These are phyloP conservation scores for Drosophila melanica DNA, from an alignment of 1,140 invertebrate genomes.

Conservation along the genomic window DNA sequence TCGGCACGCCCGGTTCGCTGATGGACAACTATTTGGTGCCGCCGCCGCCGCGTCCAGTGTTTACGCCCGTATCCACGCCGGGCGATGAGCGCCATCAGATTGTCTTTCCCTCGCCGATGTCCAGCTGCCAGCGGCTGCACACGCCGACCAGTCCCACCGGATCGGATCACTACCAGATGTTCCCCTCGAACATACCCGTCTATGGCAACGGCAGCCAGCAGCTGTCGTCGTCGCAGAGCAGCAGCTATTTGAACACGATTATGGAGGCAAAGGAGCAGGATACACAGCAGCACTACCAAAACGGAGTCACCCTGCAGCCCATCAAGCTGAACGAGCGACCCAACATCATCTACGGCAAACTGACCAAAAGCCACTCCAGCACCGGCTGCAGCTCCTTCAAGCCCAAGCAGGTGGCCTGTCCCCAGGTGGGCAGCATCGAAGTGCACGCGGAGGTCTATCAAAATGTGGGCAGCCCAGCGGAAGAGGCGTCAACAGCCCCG, in stretches of 20 bases:
- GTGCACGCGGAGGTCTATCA: constrained; percentile 81
- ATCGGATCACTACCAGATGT: constrained; percentile 81
- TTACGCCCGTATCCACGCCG: constrained; percentile 77
- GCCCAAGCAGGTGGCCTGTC: constrained; percentile 69
- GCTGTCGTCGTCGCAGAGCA: constrained; percentile 63
- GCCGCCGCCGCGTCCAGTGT: constrained; percentile 85
- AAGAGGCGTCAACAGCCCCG: constrained; percentile 24
- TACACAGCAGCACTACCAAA: constrained; percentile 64
- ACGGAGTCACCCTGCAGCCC: constrained; percentile 78
- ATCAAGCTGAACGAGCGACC: constrained; percentile 80
- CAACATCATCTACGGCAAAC: constrained; percentile 80
- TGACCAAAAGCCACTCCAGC: constrained; percentile 62
- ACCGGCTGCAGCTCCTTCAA: constrained; percentile 80
- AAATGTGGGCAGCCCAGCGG: constrained; percentile 58
- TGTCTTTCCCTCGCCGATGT: constrained; percentile 76
- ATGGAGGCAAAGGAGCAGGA: constrained; percentile 79
- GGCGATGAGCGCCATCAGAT: constrained; percentile 79
- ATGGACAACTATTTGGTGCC: constrained; percentile 86
- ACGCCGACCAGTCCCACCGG: constrained; percentile 80
- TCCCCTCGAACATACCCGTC: constrained; percentile 83
- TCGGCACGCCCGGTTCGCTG: constrained; percentile 83
- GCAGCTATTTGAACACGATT: constrained; percentile 78
- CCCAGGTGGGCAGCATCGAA: constrained; percentile 70
- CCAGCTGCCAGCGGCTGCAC: constrained; percentile 65
- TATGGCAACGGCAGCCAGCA: constrained; percentile 71